Evolutionary conservation across 2,888 invertebrate species (phyloP), one percentile per base, ranked within the genome.

Genomic region (Micropterix aruncella): DNA sequence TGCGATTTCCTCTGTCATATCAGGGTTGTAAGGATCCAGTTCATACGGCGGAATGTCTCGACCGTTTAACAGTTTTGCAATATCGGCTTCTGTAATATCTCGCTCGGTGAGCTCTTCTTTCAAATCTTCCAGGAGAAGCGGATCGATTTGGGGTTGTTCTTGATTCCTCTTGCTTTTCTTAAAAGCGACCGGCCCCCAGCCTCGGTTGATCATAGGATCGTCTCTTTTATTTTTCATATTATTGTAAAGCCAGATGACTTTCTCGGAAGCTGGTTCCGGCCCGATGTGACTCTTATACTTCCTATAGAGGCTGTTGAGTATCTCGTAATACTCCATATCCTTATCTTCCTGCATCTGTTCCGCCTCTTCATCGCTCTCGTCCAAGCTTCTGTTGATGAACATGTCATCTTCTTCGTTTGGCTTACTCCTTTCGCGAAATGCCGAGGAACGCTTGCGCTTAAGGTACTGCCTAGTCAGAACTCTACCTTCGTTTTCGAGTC

Each of bases 291-390:
- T 66, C 54, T 71, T 70, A 52, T 76, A 76, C 55, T 75, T 75
- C 19, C 73, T 69, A 72, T 74, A 77, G 7, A 77, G 60, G 50
- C 74, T 68, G 44, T 70, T 66, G 40, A 79, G 55, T 16, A 75
- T 60, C 39, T 73, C 60, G 3, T 73, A 66, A 52, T 77, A 77
- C 50, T 74, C 71, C 1, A 64, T 67, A 46, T 73, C 69, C 44
- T 66, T 67, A 50, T 70, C 65, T 37, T 61, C 57, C 17, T 57
- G 57, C 15, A 60, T 59, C 45, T 59, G 57, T 46, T 61, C 59
- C 27, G 60, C 60, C 44, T 64, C 61, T 17, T 48, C 45, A 38
- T 43, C 39, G 12, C 60, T 58, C 38, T 63, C 65, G 3, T 46
- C 52, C 45, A 63, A 64, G 48, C 59, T 60, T 49, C 58, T 63